Conservation (phyloP, 2,113 vertebrate species). For the Pavo muticus region DNA sequence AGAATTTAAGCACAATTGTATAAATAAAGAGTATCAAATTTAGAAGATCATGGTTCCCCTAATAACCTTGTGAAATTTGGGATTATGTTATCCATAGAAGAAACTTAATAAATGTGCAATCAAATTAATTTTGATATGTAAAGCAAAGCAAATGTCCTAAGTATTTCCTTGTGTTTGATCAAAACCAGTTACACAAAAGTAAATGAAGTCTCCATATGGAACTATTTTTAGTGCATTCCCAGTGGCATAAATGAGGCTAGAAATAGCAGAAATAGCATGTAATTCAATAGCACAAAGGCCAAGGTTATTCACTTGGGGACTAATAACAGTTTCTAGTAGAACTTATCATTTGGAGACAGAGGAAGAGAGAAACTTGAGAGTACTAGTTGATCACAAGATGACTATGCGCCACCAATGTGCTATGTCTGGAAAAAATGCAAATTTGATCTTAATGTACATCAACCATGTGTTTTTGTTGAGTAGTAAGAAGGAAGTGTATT, state of each 20-base stretch:
- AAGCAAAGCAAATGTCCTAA: neutral
- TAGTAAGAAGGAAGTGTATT: neutral
- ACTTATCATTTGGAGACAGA: neutral
- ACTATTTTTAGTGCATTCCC: neutral
- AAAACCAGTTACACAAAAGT: neutral
- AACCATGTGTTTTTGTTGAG: neutral
- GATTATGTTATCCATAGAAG: neutral
- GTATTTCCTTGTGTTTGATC: neutral
- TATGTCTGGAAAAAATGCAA: conserved; percentile 12
- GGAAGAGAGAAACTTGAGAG: neutral
- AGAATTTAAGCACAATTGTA: neutral
- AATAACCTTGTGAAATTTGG: neutral
- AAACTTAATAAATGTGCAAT: neutral
- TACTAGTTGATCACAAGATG: neutral
- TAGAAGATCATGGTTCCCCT: neutral
- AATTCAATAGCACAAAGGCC: neutral
- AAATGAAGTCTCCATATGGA: neutral
- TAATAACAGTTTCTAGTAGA: neutral
- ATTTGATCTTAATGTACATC: neutral
- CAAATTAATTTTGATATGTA: neutral
- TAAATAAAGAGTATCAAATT: neutral
- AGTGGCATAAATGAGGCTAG: neutral
- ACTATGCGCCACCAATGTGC: neutral
- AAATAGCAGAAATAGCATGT: neutral
- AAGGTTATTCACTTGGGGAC: neutral